Conservation (phyloP, 1,140 invertebrate genomes). For the Plodia interpunctella region DNA sequence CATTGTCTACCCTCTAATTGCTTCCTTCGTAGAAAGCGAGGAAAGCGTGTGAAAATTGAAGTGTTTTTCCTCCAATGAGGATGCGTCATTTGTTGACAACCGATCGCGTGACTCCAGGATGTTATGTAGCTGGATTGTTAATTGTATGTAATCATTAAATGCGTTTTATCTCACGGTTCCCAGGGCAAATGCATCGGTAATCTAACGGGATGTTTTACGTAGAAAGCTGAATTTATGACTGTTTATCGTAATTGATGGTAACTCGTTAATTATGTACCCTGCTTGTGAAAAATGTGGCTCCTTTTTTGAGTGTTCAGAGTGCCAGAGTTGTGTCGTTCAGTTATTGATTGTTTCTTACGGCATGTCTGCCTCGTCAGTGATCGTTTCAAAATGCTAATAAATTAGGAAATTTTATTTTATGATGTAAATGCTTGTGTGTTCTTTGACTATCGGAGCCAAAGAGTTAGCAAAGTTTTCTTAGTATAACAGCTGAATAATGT, state of each 20-base stretch:
- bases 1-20: neutral
- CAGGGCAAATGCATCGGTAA: neutral
- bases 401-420: no score
- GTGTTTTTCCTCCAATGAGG: neutral
- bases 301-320: no score
- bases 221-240: neutral
- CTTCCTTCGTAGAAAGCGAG: slow-evolving; percentile 24
- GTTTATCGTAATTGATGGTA: slow-evolving; percentile 10
- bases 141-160: slow-evolving; percentile 14
- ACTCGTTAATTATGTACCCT: no score
- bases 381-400: no score
- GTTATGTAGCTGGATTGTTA: slow-evolving; percentile 1
- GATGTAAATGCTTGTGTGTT: no score
- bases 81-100: neutral
- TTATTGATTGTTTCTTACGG: no score
- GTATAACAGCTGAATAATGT: no score
- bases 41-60: slow-evolving; percentile 16
- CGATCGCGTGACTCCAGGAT: slow-evolving; percentile 3
- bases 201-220: neutral
- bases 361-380: no score
- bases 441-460: no score
- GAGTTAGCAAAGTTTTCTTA: no score
- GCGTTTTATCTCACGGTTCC: slow-evolving; percentile 7
- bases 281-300: no score
- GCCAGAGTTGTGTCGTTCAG: no score